Evolutionary conservation across 2,888 invertebrate genomes (phyloP).

Genomic region (Torymus auratus): DNA sequence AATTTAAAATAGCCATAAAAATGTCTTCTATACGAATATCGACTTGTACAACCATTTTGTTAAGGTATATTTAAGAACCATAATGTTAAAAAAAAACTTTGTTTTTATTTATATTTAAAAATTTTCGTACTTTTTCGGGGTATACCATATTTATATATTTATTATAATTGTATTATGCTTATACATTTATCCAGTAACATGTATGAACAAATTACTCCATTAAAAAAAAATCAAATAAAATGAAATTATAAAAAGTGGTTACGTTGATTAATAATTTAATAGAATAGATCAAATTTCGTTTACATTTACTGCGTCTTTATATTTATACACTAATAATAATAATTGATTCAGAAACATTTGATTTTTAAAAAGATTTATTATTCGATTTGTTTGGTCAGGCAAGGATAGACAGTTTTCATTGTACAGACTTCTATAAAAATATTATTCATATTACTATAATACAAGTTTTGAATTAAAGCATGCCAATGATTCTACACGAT

Average conservation of each 20-base stretch:
- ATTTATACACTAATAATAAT: neutral
- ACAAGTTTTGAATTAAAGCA: conserved; percentile 31
- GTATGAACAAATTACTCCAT: conserved; percentile 18
- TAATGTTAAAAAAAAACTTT: too few relatives aligned
- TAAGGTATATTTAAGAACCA: too few relatives aligned
- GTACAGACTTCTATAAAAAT: conserved; percentile 46
- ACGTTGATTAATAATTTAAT: neutral
- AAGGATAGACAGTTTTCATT: conserved; percentile 26
- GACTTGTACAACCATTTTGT: too few relatives aligned
- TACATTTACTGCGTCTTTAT: neutral
- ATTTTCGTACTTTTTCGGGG: too few relatives aligned
- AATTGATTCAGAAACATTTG: neutral
- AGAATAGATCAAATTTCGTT: neutral
- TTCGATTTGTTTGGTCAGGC: conserved; percentile 8
- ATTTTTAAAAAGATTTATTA: conserved; percentile 43
- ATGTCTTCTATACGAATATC: too few relatives aligned
- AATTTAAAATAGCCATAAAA: too few relatives aligned
- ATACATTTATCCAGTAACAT: conserved; percentile 24
- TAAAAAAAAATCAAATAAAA: conserved; percentile 26
- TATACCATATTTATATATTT: neutral
- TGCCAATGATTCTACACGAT: conserved; percentile 8
- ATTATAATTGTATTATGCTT: conserved; percentile 26
- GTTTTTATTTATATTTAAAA: too few relatives aligned
- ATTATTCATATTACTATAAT: conserved; percentile 46
- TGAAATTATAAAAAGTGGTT: conserved; percentile 7